A percentile compares a stretch with the other conserved stretches of the same genome.
Conservation (phyloP, 1,140 invertebrate species). For the Scaptomyza hsui region DNA sequence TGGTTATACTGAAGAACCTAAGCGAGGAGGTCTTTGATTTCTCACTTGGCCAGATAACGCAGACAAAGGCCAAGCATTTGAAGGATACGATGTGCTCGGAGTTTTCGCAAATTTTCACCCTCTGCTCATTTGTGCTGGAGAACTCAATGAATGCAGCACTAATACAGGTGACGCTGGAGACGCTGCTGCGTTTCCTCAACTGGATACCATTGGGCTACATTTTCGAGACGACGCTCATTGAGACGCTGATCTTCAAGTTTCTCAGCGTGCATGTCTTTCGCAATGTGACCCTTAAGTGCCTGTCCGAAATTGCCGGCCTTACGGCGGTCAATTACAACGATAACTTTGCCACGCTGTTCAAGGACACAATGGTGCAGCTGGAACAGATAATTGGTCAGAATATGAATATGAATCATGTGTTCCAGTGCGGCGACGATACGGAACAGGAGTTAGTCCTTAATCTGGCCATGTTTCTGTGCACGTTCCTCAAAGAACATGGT, state of each 20-base stretch:
- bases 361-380: constrained; percentile 95
- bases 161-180: constrained; percentile 97
- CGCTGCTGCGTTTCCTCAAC: constrained; percentile 97
- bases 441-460: constrained; percentile 99
- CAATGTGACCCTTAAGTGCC: constrained; percentile 98
- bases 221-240: constrained; percentile 99
- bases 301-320: constrained; percentile 98
- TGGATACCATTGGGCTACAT: constrained; percentile 99
- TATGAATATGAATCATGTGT: constrained; percentile 97
- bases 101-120: constrained; percentile 98
- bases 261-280: constrained; percentile 98
- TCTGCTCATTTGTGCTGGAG: constrained; percentile 99
- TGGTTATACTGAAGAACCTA: constrained; percentile 98
- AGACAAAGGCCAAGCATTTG: constrained; percentile 99
- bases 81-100: constrained; percentile 99
- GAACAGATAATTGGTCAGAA: constrained; percentile 95
- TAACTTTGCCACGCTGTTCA: constrained; percentile 94
- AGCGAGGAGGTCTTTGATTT: constrained; percentile 99
- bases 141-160: constrained; percentile 98
- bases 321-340: constrained; percentile 95
- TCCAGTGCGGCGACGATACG: constrained; percentile 95
- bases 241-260: constrained; percentile 98
- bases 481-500: constrained; percentile 98
- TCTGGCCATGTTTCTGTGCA: constrained; percentile 98
- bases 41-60: constrained; percentile 98